phyloP scores from a whole-genome alignment of 2,888 invertebrate species.

The Smittia aterrima region DNA sequence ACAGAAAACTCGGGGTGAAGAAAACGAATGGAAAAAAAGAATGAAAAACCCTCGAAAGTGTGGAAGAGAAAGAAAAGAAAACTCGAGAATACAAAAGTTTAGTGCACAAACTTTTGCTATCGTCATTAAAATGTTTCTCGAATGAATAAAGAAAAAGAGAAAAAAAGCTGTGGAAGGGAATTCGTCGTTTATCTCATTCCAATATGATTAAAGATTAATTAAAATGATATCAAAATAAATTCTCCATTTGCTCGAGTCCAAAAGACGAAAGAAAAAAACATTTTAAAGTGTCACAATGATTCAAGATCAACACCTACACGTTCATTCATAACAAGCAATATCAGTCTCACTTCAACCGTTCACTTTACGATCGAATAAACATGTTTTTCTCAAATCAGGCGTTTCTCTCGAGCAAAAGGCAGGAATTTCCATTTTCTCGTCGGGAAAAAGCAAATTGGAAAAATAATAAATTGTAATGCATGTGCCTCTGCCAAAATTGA shows the following conservation, averaged over 20 bases:
- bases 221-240: no score
- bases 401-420: neutral
- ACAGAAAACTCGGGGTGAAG: conserved; percentile 5
- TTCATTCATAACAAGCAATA: neutral
- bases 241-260: no score
- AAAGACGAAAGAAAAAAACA: no score
- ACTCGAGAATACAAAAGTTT: neutral
- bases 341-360: neutral
- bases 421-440: neutral
- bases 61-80: neutral
- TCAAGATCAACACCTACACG: no score
- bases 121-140: no score
- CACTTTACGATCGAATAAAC: neutral
- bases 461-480: conserved; percentile 9
- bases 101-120: no score
- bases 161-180: no score
- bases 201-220: no score
- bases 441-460: neutral
- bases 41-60: neutral
- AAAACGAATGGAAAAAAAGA: neutral
- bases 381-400: neutral
- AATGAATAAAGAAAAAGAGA: no score
- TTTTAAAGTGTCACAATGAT: no score
- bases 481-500: neutral
- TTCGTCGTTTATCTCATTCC: no score